phyloP scores from a whole-genome alignment of 2,113 vertebrate genomes.

The Sturnira hondurensis region DNA sequence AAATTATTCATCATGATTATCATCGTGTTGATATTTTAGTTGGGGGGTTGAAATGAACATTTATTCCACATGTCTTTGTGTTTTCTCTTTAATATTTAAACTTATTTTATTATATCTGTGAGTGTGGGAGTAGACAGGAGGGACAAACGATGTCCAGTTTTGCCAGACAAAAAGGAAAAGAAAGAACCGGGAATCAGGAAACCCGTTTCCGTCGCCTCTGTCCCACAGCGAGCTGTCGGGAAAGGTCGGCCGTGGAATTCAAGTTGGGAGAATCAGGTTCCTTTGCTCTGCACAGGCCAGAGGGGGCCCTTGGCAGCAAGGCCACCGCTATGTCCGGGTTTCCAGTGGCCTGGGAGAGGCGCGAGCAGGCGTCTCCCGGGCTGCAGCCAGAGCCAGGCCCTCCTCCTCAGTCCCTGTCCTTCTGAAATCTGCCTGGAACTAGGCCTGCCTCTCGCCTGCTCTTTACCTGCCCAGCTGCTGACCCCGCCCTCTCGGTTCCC shows the following conservation, averaged over 20 bases:
- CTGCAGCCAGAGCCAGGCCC: background rate
- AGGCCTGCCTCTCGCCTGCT: background rate
- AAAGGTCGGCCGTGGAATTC: background rate
- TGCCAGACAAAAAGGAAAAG: background rate
- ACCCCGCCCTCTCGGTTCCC: background rate
- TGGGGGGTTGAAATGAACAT: conserved; percentile 79
- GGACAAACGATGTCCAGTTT: background rate
- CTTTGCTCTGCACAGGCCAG: background rate
- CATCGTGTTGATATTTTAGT: conserved; percentile 79
- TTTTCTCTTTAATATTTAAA: conserved; percentile 66
- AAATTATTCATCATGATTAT: conserved; percentile 72
- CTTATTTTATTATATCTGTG: conserved; percentile 57
- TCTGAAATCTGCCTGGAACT: background rate
- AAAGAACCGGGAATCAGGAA: background rate
- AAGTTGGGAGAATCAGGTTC: background rate
- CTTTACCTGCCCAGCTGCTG: background rate
- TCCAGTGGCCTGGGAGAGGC: background rate
- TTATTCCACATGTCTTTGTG: conserved; percentile 77
- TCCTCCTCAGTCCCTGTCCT: background rate
- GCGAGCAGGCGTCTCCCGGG: background rate
- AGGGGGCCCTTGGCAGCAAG: background rate
- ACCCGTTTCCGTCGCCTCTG: background rate
- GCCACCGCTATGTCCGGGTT: background rate
- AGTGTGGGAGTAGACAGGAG: conserved; percentile 29
- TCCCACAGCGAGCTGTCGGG: background rate